Conservation (phyloP, 2,113 vertebrate species). For the Sula dactylatra region DNA sequence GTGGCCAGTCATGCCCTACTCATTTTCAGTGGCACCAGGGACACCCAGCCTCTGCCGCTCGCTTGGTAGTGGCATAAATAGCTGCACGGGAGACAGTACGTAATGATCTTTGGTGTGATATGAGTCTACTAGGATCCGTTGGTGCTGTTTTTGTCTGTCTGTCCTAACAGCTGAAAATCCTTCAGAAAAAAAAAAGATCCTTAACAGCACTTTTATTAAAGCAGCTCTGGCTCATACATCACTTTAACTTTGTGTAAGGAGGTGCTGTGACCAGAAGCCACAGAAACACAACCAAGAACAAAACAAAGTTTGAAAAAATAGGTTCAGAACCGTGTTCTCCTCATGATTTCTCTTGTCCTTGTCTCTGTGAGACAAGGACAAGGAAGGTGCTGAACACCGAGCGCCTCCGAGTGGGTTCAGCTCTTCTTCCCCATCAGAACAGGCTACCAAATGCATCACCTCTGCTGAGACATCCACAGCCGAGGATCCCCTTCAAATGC, state of each 20-base stretch:
- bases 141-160: neutral
- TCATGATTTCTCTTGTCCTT: neutral
- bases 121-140: neutral
- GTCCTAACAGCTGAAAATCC: neutral
- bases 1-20: fast-evolving
- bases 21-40: fast-evolving
- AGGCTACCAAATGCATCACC: neutral
- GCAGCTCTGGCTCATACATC: neutral
- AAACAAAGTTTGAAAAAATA: neutral
- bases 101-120: neutral
- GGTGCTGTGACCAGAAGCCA: neutral
- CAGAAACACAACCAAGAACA: neutral
- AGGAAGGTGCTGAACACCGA: neutral
- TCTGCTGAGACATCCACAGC: neutral
- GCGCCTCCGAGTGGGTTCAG: neutral
- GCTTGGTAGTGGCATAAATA: neutral
- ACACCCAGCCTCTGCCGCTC: neutral
- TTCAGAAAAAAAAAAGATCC: neutral
- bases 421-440: neutral
- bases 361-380: neutral
- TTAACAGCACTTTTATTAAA: neutral
- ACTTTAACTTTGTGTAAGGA: neutral
- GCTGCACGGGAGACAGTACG: neutral
- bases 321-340: neutral
- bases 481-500: neutral